These are phyloP conservation scores for Falco rusticolus DNA, from an alignment of 2,797 vertebrate genomes.

Conservation along the genomic window DNA sequence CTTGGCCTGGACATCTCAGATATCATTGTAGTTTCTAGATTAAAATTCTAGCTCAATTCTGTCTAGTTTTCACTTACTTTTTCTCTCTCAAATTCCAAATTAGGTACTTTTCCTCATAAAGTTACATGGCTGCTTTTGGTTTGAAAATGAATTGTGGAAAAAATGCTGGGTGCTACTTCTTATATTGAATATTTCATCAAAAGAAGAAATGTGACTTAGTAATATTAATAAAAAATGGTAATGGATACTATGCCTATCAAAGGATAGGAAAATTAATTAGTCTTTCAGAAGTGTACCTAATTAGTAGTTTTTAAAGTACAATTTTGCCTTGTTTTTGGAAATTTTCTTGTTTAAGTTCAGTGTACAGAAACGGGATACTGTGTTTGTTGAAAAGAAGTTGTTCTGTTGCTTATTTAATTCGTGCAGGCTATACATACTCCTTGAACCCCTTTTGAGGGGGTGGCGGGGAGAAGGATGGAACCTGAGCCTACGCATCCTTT, in stretches of 20 bases:
- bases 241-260: not conserved
- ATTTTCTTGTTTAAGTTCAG: not conserved
- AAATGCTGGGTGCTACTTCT: not conserved
- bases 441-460: not conserved
- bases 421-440: not conserved
- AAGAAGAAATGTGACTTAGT: not conserved
- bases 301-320: not conserved
- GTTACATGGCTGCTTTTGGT: not conserved
- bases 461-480: not conserved
- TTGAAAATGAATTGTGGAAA: not conserved
- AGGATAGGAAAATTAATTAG: not conserved
- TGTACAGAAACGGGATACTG: not conserved
- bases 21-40: not conserved
- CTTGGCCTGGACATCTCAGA: not conserved
- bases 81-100: not conserved
- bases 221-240: not conserved
- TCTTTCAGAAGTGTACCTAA: not conserved
- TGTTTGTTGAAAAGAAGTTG: not conserved
- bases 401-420: not conserved
- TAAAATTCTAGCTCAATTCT: not conserved
- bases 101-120: not conserved
- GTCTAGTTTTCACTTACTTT: not conserved
- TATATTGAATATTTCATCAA: not conserved
- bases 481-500: not conserved
- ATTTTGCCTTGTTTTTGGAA: not conserved